Conservation (phyloP, 2,888 invertebrate species). For the Acrocera orbiculus region DNA sequence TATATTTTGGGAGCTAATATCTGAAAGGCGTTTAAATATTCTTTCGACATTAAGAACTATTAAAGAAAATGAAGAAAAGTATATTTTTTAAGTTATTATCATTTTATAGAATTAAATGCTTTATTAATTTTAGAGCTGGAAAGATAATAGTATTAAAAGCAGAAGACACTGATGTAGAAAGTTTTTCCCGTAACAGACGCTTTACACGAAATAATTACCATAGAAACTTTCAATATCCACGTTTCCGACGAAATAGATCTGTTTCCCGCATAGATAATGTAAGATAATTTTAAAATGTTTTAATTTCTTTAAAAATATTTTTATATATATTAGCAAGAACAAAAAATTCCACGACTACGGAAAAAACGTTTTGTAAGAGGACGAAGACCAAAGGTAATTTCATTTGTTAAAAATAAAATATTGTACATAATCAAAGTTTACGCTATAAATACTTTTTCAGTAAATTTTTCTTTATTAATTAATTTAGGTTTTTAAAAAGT, state of each 20-base stretch:
- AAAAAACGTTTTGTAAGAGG: constrained; percentile 1
- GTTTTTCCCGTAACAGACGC: no score
- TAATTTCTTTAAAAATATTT: not conserved
- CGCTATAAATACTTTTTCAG: no score
- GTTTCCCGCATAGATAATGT: constrained; percentile 25
- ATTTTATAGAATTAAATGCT: constrained; percentile 1
- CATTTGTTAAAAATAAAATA: no score
- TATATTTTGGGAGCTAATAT: constrained; percentile 64
- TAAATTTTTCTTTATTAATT: no score
- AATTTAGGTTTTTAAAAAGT: no score
- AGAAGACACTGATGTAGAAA: constrained; percentile 50
- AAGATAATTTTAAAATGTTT: constrained; percentile 8
- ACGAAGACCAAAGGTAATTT: constrained; percentile 19
- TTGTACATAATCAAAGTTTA: no score
- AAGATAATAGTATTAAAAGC: constrained; percentile 45
- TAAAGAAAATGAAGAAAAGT: constrained; percentile 49
- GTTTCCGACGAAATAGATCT: constrained; percentile 19
- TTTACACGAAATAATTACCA: no score
- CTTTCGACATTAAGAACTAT: constrained; percentile 58
- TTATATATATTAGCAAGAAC: constrained; percentile 7
- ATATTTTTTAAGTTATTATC: constrained; percentile 13
- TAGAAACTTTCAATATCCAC: no score
- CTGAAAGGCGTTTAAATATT: constrained; percentile 48
- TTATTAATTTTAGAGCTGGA: constrained; percentile 34
- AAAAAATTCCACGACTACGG: constrained; percentile 7